phyloP scores from a whole-genome alignment of 2,888 invertebrate genomes.

The Dexiosoma caninum region DNA sequence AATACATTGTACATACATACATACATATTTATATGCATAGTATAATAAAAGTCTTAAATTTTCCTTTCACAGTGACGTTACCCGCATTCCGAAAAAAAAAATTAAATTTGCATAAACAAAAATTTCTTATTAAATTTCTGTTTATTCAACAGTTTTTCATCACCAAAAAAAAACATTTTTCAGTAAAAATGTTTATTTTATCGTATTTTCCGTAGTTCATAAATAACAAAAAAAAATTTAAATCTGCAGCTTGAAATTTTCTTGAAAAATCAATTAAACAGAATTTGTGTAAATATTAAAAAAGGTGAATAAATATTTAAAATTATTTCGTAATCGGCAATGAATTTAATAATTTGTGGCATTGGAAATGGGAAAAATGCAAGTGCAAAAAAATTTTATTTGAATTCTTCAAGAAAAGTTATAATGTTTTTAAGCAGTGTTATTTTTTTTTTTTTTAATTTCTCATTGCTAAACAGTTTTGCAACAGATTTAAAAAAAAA shows the following conservation, averaged over 20 bases:
- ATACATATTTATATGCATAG: too few relatives aligned
- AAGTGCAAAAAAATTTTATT: neutral
- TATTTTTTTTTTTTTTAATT: too few relatives aligned
- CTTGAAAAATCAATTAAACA: neutral
- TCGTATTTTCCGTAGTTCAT: too few relatives aligned
- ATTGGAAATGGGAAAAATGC: neutral
- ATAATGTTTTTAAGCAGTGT: too few relatives aligned
- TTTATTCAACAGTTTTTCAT: neutral
- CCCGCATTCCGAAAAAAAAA: neutral
- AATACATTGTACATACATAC: too few relatives aligned
- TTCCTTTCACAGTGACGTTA: neutral
- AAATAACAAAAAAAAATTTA: too few relatives aligned
- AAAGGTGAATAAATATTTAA: neutral
- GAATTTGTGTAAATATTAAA: neutral
- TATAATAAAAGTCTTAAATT: too few relatives aligned
- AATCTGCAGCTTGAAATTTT: too few relatives aligned
- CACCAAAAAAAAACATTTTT: neutral
- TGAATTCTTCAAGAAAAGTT: neutral
- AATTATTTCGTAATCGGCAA: neutral
- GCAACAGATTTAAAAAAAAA: too few relatives aligned
- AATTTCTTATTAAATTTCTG: neutral
- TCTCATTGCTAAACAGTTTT: too few relatives aligned
- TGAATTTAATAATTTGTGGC: neutral
- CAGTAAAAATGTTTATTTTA: neutral
- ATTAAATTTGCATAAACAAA: neutral